Percentiles rank a stretch among this genome's conserved stretches.
Conservation (phyloP, 2,113 vertebrate genomes). For the Thalassoma bifasciatum region DNA sequence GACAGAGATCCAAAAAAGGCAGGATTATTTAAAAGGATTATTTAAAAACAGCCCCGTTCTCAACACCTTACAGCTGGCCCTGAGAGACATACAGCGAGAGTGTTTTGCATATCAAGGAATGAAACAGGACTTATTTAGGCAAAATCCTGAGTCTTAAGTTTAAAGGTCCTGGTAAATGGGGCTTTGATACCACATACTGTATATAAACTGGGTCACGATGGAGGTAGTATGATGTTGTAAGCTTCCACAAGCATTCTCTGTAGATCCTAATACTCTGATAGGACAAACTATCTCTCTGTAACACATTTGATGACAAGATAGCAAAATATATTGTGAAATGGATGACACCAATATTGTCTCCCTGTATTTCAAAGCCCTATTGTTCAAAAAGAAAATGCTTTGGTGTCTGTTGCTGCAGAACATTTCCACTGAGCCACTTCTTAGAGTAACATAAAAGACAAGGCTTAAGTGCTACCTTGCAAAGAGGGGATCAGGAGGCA, state of each 20-base stretch:
- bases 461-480: constrained; percentile 70
- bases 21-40: not conserved
- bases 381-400: constrained; percentile 4
- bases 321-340: not conserved
- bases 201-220: not conserved
- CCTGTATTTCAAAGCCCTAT: not conserved
- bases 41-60: not conserved
- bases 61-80: not conserved
- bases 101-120: not conserved
- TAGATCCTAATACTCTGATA: not conserved
- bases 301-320: not conserved
- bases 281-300: not conserved
- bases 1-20: constrained; percentile 2
- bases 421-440: constrained; percentile 40
- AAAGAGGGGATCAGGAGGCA: constrained; percentile 91
- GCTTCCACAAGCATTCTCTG: not conserved
- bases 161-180: not conserved
- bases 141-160: not conserved
- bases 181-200: not conserved
- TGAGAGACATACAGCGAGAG: not conserved
- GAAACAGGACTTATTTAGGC: not conserved
- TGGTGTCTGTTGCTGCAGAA: constrained; percentile 2
- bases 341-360: not conserved
- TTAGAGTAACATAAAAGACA: constrained; percentile 37
- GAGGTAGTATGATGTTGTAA: not conserved